Evolutionary conservation across 2,888 invertebrate species (phyloP), one percentile per base, ranked within the genome.

Genomic region (Drosophila lutescens): DNA sequence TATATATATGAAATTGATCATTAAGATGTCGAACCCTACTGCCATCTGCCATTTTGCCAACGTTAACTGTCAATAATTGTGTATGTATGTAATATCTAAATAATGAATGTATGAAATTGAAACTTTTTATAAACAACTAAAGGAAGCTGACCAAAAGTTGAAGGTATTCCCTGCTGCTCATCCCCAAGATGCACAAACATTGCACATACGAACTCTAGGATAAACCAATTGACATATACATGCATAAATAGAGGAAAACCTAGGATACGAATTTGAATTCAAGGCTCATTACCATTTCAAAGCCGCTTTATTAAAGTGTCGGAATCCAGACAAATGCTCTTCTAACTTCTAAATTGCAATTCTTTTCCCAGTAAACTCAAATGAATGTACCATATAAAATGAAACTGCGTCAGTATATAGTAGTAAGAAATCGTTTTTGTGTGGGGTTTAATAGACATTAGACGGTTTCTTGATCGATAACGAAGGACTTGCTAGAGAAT

Each of bases 1-100:
- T 30, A 30, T 26, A 26, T 30, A 44, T 56, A 51, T 76, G 36
- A 69, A 74, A 74, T 68, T 40, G 10, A 47, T 56, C 41, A 56
- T 17, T 36, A 73, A 47, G 60, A 69, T 70, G 70, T 70, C 53
- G 36, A 70, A 60, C 47, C 47, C 49, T 38, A 83, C 68, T 80
- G 78, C 78, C 74, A 77, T 80, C 59, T 75, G 78, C 71, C 76
- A 67, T 76, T 81, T 86, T 82, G 86, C 86, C 86, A 86, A 78
- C 61, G 62, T 80, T 84, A 83, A 77, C 49, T 74, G 83, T 82
- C 83, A 86, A 80, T 80, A 77, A 83, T 68, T 76, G 70, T 56
- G 54, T 70, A 58, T 54, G 70, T 72, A 50, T 71, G 57, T 71
- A 71, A 56, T 57, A 72, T 71, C 54, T 63, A 47, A 61, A 59